Evolutionary conservation across 2,113 vertebrate genomes (phyloP), one percentile per base, ranked within the genome.

Genomic region (Hemiscyllium ocellatum): DNA sequence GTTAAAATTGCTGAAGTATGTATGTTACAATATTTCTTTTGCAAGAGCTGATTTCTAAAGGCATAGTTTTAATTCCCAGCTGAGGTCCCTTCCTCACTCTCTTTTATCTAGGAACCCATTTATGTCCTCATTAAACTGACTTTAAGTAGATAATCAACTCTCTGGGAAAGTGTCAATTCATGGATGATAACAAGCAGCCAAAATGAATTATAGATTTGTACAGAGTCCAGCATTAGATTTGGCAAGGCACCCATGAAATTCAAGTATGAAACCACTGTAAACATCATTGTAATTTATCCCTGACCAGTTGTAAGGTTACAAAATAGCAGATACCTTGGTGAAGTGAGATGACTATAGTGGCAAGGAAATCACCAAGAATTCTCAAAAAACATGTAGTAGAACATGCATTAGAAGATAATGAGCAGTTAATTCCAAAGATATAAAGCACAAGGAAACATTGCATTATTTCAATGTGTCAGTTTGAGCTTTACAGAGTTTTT

Each of bases 81-180:
- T 12, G 20, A n/a, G 6, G 12, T 91, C 52, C 29, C 56, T 91
- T 65, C 65, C 29, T 65, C 52, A 91, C 29, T 13, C 87, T 65
- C 52, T 56, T 91, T 91, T 91, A 91, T 65, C 87, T 65, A n/a
- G 29, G 33, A 17, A 29, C 29, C 56, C 26, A 91, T 91, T 91
- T 15, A 56, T 65, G 29, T 61, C 17, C 3, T 91, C 52, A 91
- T n/a, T 61, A 65, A 91, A 65, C 52, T 8, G 33, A 61, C 52
- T 91, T 91, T n/a, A 91, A 91, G 87, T 19, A n/a, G 87, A 91
- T 91, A 91, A 91, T 91, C 52, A 91, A 15, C 26, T 65, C 56
- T 91, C 87, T 65, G 52, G 87, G 85, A n/a, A 90, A 90, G 52
- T 65, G 52, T 33, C 52, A 90, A 90, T 33, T 90, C 56, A 65